phyloP scores from a whole-genome alignment of 2,797 vertebrate genomes.

The Labeo calbasu region DNA sequence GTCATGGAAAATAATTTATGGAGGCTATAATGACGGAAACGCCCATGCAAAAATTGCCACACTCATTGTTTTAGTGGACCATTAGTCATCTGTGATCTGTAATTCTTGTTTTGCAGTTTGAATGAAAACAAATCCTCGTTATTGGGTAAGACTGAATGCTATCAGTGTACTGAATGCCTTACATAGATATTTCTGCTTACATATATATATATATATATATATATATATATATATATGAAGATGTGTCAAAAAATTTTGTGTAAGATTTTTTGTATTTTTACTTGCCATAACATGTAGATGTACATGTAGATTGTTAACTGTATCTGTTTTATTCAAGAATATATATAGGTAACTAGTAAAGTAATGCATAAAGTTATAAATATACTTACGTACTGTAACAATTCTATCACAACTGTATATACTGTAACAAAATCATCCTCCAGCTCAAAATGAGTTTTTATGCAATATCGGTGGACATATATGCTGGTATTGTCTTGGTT shows the following conservation, averaged over 20 bases:
- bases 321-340: background rate
- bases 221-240: no score
- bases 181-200: background rate
- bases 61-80: constrained; percentile 27
- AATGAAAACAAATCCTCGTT: background rate
- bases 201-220: background rate
- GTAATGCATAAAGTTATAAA: background rate
- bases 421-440: background rate
- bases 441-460: background rate
- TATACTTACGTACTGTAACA: background rate
- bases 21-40: constrained; percentile 5
- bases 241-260: background rate
- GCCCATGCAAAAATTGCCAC: background rate
- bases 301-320: background rate
- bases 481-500: background rate
- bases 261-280: background rate
- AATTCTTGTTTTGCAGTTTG: constrained; percentile 21
- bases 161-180: background rate
- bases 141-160: background rate
- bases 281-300: background rate
- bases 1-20: background rate
- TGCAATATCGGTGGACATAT: background rate
- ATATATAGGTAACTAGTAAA: no score
- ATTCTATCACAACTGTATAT: background rate
- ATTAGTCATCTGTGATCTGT: constrained; percentile 23